These are phyloP conservation scores for Puffinus mauretanicus DNA, from an alignment of 2,113 vertebrate species.

Conservation along the genomic window DNA sequence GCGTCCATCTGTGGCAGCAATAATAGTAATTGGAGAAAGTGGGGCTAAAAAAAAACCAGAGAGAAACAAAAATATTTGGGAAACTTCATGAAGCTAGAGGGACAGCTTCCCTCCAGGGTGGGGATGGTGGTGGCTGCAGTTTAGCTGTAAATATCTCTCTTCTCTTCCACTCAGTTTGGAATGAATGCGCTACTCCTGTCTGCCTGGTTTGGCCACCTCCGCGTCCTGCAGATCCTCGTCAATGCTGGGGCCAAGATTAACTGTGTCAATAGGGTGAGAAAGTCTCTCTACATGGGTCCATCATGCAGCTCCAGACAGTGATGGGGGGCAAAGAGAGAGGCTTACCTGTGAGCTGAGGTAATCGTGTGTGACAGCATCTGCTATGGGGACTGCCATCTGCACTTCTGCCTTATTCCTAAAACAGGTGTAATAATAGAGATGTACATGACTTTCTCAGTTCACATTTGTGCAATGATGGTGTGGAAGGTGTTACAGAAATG, in stretches of 20 bases:
- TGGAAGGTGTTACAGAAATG: not conserved
- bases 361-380: not conserved
- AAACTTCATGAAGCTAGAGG: not conserved
- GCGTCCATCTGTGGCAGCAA: not conserved
- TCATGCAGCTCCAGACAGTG: not conserved
- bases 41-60: not conserved
- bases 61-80: not conserved
- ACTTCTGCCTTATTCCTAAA: not conserved
- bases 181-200: conserved; percentile 89
- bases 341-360: not conserved
- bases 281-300: accelerated
- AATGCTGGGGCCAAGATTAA: conserved; percentile 84
- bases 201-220: conserved; percentile 89
- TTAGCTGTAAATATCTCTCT: not conserved
- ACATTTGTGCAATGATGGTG: not conserved
- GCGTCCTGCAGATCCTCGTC: conserved; percentile 83
- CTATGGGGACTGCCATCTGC: not conserved
- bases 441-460: not conserved
- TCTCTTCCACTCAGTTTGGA: conserved; percentile 80
- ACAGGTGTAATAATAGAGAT: not conserved
- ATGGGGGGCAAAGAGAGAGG: no score
- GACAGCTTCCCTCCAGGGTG: not conserved
- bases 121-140: not conserved
- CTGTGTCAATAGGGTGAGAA: conserved; percentile 83
- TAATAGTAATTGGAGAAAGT: not conserved